Base-by-base conservation (phyloP, 2,888 invertebrate species). In the Hyles lineata region DNA sequence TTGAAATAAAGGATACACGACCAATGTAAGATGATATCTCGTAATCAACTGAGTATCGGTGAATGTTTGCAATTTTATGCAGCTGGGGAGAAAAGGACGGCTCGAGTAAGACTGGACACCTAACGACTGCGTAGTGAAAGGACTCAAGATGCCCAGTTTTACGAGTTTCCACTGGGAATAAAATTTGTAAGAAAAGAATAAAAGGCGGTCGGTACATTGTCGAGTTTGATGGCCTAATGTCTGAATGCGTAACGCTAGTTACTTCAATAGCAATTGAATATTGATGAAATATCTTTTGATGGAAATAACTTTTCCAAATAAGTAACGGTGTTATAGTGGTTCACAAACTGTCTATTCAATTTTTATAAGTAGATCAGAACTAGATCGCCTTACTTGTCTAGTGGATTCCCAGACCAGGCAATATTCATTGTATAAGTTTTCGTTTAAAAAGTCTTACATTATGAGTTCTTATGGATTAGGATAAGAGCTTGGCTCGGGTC, bases 141-240 rank as follows among this genome's bases (percentile, higher is more conserved):
- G 76, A 76, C 74, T 55, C 76, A 74, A 79, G 74, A 74, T 74
- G 75, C 69, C 69, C 63, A 74, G 74, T 67, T 76, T 78, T 78
- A 76, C 76, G 76, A 79, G 75, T 77, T 81, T 77, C 72, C 72
- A 73, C 62, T 70, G 73, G 75, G 79, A 78, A 75, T 81, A 76
- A 80, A 79, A 78, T 78, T 81, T 76, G 79, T 67, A 67, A 67
- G 67, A 50, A 67, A 67, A 67, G 43, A 67, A 67, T 67, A 67
- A 67, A 67, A 50, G 50, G 43, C 67, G 43, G 67, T 19, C 67
- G 67, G 50, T 23, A 67, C 67, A 67, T 67, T 67, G 67, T 67
- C 23, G 17, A 67, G 43, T 23, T 50, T 50, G 67, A 67, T 67
- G 67, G 67, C 23, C 35, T 67, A 67, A 67, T 67, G 67, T 67